Evolutionary conservation across 2,888 invertebrate genomes (phyloP), one percentile per base, ranked within the genome.

Genomic region (Perizoma affinitatum): DNA sequence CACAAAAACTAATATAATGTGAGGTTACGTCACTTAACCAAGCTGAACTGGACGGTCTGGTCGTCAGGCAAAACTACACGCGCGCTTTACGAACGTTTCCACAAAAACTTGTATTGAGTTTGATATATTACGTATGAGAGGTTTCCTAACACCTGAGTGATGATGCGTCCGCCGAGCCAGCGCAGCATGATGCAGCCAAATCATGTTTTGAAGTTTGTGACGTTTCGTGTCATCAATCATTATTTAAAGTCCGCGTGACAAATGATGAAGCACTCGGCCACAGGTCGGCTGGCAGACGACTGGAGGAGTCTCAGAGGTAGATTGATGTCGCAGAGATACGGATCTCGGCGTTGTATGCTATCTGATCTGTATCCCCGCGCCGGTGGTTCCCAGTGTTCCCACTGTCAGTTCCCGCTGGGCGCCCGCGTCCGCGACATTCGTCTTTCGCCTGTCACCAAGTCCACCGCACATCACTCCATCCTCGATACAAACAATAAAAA

Each of bases 281-380:
- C 58, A 56, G 61, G 34, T 10, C 38, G 57, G 35, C n/a, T 0
- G 10, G 35, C 42, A 46, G 58, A 38, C 10, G 35, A 5, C 5
- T 7, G 33, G 54, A 33, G 48, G 52, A 47, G 11, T 67, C 53
- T 49, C 63, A 47, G 58, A 58, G 72, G 47, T 47, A 85, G 87
- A 87, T 87, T 83, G 87, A 87, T 87, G 86, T 80, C 79, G 78
- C 74, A 68, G 74, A 73, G 86, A 86, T 86, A 86, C 73, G 67
- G 80, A 85, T 86, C 85, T 81, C 73, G 75, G 73, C 68, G 42
- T 22, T 22, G 22, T 1, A 22, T 22, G 22, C 22, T 22, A 22
- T 22, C 22, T 6, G n/a, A 5, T 10, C 4, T 42, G 42, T 44
- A 44, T 5, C 43, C 44, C 70, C 78, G 74, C 66, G 56, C 22